These are phyloP conservation scores for Tribolium madens DNA, from an alignment of 1,140 invertebrate genomes.

Conservation along the genomic window DNA sequence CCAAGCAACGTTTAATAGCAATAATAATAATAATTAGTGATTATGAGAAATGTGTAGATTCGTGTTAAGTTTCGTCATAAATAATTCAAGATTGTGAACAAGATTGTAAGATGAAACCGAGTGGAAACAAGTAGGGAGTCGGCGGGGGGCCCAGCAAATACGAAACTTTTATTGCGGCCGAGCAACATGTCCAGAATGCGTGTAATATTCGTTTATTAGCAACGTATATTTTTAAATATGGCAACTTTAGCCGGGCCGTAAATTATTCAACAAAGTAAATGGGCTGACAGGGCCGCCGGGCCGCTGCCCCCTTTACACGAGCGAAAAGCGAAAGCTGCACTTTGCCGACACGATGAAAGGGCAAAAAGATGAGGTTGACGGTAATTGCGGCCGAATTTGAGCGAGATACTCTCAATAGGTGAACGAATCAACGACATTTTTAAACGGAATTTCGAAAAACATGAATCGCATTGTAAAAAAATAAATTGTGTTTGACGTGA, in stretches of 20 bases:
- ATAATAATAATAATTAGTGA: conserved; percentile 34
- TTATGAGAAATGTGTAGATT: conserved; percentile 36
- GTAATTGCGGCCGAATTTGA: background rate
- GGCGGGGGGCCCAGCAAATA: conserved; percentile 39
- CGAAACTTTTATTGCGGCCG: conserved; percentile 47
- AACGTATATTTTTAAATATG: conserved; percentile 43
- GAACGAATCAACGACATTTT: background rate
- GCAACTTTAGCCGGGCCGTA: conserved; percentile 29
- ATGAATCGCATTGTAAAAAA: too few relatives aligned
- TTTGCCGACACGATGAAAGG: background rate
- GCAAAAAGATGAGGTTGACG: background rate
- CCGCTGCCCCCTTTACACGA: background rate
- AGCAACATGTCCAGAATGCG: conserved; percentile 41
- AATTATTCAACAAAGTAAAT: conserved; percentile 37
- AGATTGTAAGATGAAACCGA: conserved; percentile 47
- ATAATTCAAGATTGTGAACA: conserved; percentile 47
- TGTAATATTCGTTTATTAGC: conserved; percentile 47
- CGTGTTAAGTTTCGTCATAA: conserved; percentile 38
- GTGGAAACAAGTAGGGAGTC: conserved; percentile 25
- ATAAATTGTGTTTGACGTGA: background rate
- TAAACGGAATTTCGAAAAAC: too few relatives aligned
- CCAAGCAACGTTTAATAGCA: too few relatives aligned
- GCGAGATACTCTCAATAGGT: too few relatives aligned
- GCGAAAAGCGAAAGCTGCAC: conserved; percentile 7
- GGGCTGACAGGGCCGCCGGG: background rate